These are phyloP conservation scores for Mnemiopsis leidyi DNA, from an alignment of 37 sponge, comb jelly and placozoan species.

Conservation along the genomic window DNA sequence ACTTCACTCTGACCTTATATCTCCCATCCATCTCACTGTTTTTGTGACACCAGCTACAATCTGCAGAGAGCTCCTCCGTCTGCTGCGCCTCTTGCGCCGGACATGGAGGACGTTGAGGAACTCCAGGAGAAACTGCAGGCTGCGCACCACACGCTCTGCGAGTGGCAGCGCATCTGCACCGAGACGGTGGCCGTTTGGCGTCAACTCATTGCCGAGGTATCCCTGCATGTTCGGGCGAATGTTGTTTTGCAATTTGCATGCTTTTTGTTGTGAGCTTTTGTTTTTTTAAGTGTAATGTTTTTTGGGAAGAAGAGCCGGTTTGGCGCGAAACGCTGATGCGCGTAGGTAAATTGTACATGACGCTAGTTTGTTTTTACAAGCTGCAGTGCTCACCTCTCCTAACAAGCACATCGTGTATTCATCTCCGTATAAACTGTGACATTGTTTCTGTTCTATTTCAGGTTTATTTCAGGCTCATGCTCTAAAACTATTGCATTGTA, in stretches of 20 bases:
- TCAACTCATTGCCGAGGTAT: conserved; percentile 54
- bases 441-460: no score
- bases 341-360: neutral
- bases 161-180: neutral
- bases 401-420: no score
- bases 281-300: neutral
- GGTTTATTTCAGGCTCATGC: no score
- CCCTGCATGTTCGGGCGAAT: neutral
- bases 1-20: no score
- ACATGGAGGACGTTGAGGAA: neutral
- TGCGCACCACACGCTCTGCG: neutral
- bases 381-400: neutral
- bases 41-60: neutral
- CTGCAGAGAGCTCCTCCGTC: neutral
- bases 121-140: neutral
- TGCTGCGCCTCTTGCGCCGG: neutral
- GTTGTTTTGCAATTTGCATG: neutral
- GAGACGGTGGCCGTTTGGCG: conserved; percentile 35
- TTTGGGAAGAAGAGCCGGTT: neutral
- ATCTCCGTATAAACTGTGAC: no score
- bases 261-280: neutral
- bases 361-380: neutral
- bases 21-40: no score
- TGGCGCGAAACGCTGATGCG: neutral
- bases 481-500: no score